phyloP scores from a whole-genome alignment of 64 coral and sea anemone species.

The Montipora cactus region DNA sequence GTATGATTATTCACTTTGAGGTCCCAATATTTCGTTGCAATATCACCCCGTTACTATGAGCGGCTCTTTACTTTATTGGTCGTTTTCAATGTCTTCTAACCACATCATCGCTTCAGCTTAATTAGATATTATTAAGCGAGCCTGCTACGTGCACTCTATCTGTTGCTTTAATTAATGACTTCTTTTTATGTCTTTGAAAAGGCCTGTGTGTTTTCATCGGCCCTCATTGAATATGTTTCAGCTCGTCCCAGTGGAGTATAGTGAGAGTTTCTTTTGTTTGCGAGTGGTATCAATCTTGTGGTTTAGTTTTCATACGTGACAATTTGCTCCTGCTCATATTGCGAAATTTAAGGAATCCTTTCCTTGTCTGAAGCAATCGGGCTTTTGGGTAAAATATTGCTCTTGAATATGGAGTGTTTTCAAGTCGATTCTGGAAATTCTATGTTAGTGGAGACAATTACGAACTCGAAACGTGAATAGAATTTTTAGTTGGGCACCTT shows the following conservation, averaged over 20 bases:
- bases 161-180: background rate
- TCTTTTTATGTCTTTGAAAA: background rate
- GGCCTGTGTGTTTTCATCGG: background rate
- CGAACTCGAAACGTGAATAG: background rate
- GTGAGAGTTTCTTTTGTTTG: no score
- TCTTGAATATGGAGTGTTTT: conserved; percentile 14
- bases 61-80: background rate
- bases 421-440: background rate
- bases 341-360: background rate
- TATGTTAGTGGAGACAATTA: background rate
- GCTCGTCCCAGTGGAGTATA: background rate
- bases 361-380: no score
- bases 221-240: background rate
- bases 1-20: background rate
- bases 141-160: background rate
- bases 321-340: background rate
- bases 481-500: no score
- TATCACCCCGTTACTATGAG: background rate
- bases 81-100: background rate
- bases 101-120: no score
- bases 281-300: background rate
- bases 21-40: background rate
- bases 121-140: no score
- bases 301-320: background rate
- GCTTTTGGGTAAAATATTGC: background rate